A percentile compares a stretch with the other conserved stretches of the same genome.
These are phyloP conservation scores for Drosophila lacertosa DNA, from an alignment of 1,140 invertebrate genomes.

Conservation along the genomic window DNA sequence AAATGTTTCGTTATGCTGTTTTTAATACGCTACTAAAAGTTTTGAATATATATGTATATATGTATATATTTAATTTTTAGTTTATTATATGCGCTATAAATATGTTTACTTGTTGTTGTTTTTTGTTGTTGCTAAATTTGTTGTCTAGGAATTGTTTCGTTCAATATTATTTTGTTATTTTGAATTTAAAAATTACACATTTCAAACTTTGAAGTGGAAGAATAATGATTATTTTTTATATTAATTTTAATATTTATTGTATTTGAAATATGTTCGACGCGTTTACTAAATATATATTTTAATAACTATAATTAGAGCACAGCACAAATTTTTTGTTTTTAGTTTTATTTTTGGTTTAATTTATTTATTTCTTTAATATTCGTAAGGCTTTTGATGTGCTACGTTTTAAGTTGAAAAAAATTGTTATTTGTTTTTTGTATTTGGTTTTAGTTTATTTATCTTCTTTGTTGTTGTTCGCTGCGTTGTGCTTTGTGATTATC, in stretches of 20 bases:
- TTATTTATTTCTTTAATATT: conserved; percentile 40
- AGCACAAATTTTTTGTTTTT: conserved; percentile 67
- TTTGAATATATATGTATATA: conserved; percentile 38
- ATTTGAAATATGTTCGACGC: conserved; percentile 4
- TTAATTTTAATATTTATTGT: conserved; percentile 21
- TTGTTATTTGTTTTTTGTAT: conserved; percentile 21
- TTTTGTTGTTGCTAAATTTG: conserved; percentile 40
- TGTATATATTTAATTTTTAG: conserved; percentile 14
- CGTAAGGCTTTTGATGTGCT: conserved; percentile 68
- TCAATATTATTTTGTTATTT: conserved; percentile 21
- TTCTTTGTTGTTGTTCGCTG: conserved; percentile 52
- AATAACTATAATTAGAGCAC: conserved; percentile 71
- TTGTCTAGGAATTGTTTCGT: conserved; percentile 27
- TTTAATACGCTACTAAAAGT: conserved; percentile 54
- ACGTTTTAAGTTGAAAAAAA: conserved; percentile 55
- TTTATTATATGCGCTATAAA: conserved; percentile 21
- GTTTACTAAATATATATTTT: conserved; percentile 23
- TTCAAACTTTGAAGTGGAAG: conserved; percentile 76
- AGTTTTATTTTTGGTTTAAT: conserved; percentile 34
- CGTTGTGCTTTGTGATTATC: conserved; percentile 73
- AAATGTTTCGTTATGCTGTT: conserved; percentile 42
- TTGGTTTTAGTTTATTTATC: conserved; percentile 17
- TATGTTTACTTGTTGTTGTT: background rate
- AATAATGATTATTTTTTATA: conserved; percentile 72
- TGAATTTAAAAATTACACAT: conserved; percentile 70